Evolutionary conservation across 2,888 invertebrate genomes (phyloP), one percentile per base, ranked within the genome.

Genomic region (Drosophila kokeensis): DNA sequence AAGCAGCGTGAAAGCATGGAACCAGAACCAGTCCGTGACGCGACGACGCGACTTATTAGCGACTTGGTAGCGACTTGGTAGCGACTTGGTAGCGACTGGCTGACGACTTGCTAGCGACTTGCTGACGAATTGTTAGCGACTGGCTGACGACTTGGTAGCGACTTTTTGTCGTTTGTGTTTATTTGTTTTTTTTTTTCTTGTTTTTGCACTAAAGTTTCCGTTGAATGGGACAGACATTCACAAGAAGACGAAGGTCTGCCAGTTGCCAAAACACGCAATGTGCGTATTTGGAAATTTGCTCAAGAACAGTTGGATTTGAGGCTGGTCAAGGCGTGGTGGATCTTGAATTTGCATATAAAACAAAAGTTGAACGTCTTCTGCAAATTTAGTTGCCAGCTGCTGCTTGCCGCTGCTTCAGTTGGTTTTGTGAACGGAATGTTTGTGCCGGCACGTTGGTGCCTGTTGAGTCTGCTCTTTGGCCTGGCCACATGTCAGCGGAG

Each of bases 181-280:
- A 8, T 15, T 24, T 11, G 24, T 45, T 30, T 42, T n/a, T 15
- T 5, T 38, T 36, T 53, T 38, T 8, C 4, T 57, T 38, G 52
- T 30, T 4, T 60, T 29, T 38, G 60, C 29, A 38, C 24, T 50
- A 36, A 60, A 24, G 54, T 50, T 65, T 65, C 63, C 50, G 64
- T 42, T 67, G 36, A 21, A 69, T 42, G 24, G 24, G 42, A 40
- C 40, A 64, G 1, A 40, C 49, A 29, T 50, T 57, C 29, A 57
- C 50, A 49, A 72, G 67, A n/a, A 55, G n/a, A 42, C 40, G 89
- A 90, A 89, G 89, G 90, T 86, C 90, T 89, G 73, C 82, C 61
- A 57, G 68, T 79, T 79, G 82, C 76, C 63, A 66, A 73, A 74
- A 59, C 54, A 59, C 40, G n/a, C 13, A 55, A 29, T n/a, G n/a